Evolutionary conservation across 2,797 vertebrate species (phyloP), one percentile per base, ranked within the genome.

Genomic region (Novumbra hubbsi): DNA sequence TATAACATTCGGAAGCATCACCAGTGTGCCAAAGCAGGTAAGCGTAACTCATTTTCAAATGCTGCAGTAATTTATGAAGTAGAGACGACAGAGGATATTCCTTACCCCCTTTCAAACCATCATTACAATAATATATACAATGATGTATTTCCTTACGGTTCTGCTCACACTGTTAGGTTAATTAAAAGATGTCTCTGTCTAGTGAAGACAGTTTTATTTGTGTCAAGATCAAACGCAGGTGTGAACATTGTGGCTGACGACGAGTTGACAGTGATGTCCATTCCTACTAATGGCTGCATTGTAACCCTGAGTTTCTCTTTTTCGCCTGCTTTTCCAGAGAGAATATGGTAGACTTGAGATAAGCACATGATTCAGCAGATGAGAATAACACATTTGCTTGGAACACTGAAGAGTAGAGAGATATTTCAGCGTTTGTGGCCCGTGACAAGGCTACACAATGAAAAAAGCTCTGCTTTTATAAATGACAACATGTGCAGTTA

Each of bases 401-500:
- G 71, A 49, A 32, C 45, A 19, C 49, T 62, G 32, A 16, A 15
- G 32, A 69, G 66, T 49, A 30, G 72, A 74, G 70, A 76, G 77
- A 73, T 71, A 73, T 78, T 79, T 80, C 70, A 67, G 30, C 64
- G 63, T 81, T 78, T 79, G 76, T 72, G 83, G 81, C 82, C 76
- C 52, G 81, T 84, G 75, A 86, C 41, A n/a, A 83, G 77, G 73
- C 60, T 65, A 64, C 70, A 73, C 78, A 72, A 75, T 73, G 76
- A 80, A 80, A 79, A 71, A 74, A 16, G 65, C 74, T 72, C 77
- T 71, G 74, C 77, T 78, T 69, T 72, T 73, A 73, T 69, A 67
- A 80, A 84, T 38, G 73, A 74, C 81, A 81, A 78, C 83, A 76
- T 68, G 73, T 79, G 78, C 76, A 50, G 82, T 78, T 87, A 78